Percentiles rank a stretch among this genome's conserved stretches.
phyloP scores from a whole-genome alignment of 1,140 invertebrate genomes.

The Thaumetopoea pityocampa region DNA sequence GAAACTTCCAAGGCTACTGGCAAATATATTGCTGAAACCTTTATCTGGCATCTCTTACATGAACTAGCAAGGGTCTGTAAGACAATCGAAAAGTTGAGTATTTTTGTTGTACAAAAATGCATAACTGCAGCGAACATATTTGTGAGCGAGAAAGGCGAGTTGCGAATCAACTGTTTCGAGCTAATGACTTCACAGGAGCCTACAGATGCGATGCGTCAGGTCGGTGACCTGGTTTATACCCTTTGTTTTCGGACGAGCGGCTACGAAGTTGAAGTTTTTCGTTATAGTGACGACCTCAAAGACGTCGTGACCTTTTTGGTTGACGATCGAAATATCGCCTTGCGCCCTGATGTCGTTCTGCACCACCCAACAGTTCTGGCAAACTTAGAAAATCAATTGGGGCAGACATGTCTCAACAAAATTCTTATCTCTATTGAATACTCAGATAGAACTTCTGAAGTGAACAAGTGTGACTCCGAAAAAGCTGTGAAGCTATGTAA shows the following conservation, averaged over 20 bases:
- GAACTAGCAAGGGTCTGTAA: conserved; percentile 54
- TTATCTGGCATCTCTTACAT: conserved; percentile 62
- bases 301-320: conserved; percentile 55
- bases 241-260: conserved; percentile 37
- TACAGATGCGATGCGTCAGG: conserved; percentile 44
- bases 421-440: conserved; percentile 42
- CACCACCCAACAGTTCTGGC: conserved; percentile 68
- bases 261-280: conserved; percentile 40
- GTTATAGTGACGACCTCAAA: conserved; percentile 60
- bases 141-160: conserved; percentile 44
- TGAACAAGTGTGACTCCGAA: conserved; percentile 64
- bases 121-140: conserved; percentile 50
- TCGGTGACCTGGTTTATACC: conserved; percentile 43
- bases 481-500: conserved; percentile 53
- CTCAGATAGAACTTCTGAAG: conserved; percentile 29
- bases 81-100: conserved; percentile 38
- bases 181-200: conserved; percentile 21
- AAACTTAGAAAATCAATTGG: conserved; percentile 42
- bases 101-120: conserved; percentile 50
- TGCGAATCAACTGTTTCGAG: conserved; percentile 64
- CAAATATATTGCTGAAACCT: conserved; percentile 57
- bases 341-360: conserved; percentile 58
- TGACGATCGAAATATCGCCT: conserved; percentile 40
- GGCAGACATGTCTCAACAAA: conserved; percentile 36
- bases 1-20: conserved; percentile 42